These are phyloP conservation scores for Eutrigla gurnardus DNA, from an alignment of 2,797 vertebrate species.

Conservation along the genomic window DNA sequence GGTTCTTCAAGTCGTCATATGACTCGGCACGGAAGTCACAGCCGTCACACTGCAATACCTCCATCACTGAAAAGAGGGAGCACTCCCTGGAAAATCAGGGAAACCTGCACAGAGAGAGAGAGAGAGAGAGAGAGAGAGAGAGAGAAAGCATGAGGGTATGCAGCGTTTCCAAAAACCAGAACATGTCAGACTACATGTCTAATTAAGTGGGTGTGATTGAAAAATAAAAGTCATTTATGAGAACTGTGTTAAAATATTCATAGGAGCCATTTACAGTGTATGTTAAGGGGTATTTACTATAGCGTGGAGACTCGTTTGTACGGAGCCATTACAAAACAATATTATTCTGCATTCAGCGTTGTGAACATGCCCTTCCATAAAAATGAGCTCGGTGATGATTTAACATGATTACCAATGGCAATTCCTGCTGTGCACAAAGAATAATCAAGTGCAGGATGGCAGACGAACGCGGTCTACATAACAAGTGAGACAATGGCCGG, in stretches of 20 bases:
- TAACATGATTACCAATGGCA: slow-evolving; percentile 42
- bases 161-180: not conserved
- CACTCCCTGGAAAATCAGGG: slow-evolving; percentile 93
- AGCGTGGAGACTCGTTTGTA: not conserved
- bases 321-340: slow-evolving; percentile 8
- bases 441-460: slow-evolving; percentile 46
- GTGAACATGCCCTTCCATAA: slow-evolving; percentile 26
- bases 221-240: slow-evolving; percentile 11
- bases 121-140: not conserved
- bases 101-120: slow-evolving; percentile 81
- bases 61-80: slow-evolving; percentile 87
- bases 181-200: not conserved
- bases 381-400: slow-evolving; percentile 47
- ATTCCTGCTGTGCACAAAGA: slow-evolving; percentile 52
- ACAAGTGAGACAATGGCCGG: slow-evolving; percentile 12
- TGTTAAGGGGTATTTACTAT: not conserved
- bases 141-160: slow-evolving; percentile 25
- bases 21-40: slow-evolving; percentile 98
- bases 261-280: slow-evolving; percentile 8
- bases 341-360: slow-evolving; percentile 19
- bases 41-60: slow-evolving; percentile 98
- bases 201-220: not conserved
- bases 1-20: slow-evolving; percentile 95
- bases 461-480: slow-evolving; percentile 33
- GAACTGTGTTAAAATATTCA: slow-evolving; percentile 11